Evolutionary conservation across 2,113 vertebrate genomes (phyloP), one percentile per base, ranked within the genome.

Genomic region (Actinemys pallida): DNA sequence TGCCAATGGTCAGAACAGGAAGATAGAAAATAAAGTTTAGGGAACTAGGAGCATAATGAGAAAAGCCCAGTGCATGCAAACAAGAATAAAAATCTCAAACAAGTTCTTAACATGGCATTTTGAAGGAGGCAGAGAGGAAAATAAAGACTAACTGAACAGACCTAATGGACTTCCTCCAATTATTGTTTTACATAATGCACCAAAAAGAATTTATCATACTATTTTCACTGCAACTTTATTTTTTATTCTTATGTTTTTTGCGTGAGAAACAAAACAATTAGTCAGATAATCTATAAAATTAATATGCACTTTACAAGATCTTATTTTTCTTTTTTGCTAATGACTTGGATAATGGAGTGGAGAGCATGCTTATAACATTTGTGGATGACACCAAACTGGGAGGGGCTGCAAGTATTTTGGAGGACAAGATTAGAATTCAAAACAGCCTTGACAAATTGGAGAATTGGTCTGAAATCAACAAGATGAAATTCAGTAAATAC

Each of bases 21-120:
- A 39, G 57, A 35, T 13, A 56, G n/a, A 91, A 92, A 86, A 91
- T 87, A 92, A 88, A 89, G 54, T 93, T 83, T 94, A 83, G 89
- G 90, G 90, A 69, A 84, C 49, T 76, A 82, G 84, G 65, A 92
- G 49, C 45, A 86, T 92, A 79, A 93, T 91, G 87, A 84, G 52
- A 93, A 78, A 59, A 87, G 69, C 35, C 22, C 81, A 82, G 39
- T 84, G 2, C 39, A 39, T 52, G 19, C 6, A 72, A 20, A 88
- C 62, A 72, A 88, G 49, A 92, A 91, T 50, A 86, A 92, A 92
- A 59, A 62, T 35, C 72, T 53, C 65, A 27, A 69, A 81, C 83
- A 91, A 88, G 81, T 53, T 76, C 50, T 7, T 53, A 29, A 54
- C 49, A 29, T 57, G n/a, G 56, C 59, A n/a, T 31, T 24, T 53